Percentiles rank a stretch among this genome's conserved stretches.
phyloP scores from a whole-genome alignment of 2,888 invertebrate genomes.

The Sinopyrophorus schimmeli region DNA sequence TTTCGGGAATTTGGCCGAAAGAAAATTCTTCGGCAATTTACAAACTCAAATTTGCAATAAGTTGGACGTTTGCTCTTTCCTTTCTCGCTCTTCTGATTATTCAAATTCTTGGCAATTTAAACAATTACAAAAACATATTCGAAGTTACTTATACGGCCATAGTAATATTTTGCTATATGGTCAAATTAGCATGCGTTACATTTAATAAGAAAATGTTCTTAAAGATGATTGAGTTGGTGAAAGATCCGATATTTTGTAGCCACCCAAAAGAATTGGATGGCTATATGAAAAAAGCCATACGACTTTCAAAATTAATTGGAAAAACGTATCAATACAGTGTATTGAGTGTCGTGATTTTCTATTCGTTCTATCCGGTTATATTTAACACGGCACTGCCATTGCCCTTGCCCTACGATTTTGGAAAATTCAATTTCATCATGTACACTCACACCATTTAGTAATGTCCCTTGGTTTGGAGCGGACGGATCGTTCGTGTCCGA shows the following conservation, averaged over 20 bases:
- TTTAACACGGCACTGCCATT: constrained; percentile 24
- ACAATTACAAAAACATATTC: constrained; percentile 19
- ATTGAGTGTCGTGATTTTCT: constrained; percentile 11
- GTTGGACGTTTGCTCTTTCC: constrained; percentile 3
- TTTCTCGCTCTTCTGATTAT: constrained; percentile 15
- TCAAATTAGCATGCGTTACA: constrained; percentile 16
- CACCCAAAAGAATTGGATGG: constrained; percentile 22
- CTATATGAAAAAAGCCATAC: constrained; percentile 20
- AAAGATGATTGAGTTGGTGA: constrained; percentile 11
- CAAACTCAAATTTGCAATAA: constrained; percentile 4
- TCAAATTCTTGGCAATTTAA: constrained; percentile 11
- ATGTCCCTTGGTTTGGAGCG: too few species aligned
- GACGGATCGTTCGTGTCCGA: too few species aligned
- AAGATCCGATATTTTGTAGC: constrained; percentile 19
- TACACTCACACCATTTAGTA: too few species aligned
- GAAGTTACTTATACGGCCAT: constrained; percentile 27
- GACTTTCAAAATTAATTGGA: constrained; percentile 17
- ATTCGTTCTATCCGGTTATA: constrained; percentile 17
- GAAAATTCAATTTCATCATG: constrained; percentile 17
- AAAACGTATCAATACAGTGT: constrained; percentile 15
- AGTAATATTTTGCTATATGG: constrained; percentile 13
- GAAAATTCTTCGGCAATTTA: constrained; percentile 7
- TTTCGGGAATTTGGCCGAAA: constrained; percentile 21
- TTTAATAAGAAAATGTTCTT: constrained; percentile 15
- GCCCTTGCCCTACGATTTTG: constrained; percentile 29